Evolutionary conservation across 2,888 invertebrate genomes (phyloP).

Genomic region (Pristionchus maxplancki): DNA sequence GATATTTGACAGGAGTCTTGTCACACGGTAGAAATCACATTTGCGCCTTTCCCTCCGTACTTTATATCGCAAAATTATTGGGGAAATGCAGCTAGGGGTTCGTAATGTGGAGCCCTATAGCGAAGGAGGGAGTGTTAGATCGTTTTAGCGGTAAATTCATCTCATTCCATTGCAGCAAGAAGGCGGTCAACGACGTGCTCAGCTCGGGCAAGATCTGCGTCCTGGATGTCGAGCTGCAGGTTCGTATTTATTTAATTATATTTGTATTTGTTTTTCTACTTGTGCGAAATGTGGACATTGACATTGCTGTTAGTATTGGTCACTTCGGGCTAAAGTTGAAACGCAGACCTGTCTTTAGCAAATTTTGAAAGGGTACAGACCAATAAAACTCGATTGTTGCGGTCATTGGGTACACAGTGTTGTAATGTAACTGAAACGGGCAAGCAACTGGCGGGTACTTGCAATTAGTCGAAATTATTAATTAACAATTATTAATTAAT

Average conservation of each 20-base stretch:
- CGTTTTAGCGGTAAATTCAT: not conserved
- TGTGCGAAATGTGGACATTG: not conserved
- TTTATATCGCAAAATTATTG: no score
- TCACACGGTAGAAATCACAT: no score
- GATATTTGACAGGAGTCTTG: no score
- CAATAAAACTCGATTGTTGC: no score
- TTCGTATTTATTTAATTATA: not conserved
- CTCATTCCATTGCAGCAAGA: constrained; percentile 83
- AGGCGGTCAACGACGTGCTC: constrained; percentile 88
- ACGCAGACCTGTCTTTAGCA: not conserved
- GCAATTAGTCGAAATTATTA: not conserved
- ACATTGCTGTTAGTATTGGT: not conserved
- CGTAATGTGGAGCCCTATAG: not conserved
- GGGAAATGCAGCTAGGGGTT: not conserved
- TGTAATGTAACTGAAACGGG: not conserved
- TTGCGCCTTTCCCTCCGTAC: no score
- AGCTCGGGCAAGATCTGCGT: constrained; percentile 90
- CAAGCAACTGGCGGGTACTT: not conserved
- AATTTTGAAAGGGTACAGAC: no score
- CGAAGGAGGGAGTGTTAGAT: not conserved
- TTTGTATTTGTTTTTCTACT: not conserved
- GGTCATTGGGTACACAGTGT: not conserved
- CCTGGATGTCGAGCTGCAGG: constrained; percentile 92
- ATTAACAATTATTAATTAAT: not conserved
- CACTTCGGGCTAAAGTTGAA: not conserved